Evolutionary conservation across 2,113 vertebrate species (phyloP).

Genomic region (Mastomys natalensis): DNA sequence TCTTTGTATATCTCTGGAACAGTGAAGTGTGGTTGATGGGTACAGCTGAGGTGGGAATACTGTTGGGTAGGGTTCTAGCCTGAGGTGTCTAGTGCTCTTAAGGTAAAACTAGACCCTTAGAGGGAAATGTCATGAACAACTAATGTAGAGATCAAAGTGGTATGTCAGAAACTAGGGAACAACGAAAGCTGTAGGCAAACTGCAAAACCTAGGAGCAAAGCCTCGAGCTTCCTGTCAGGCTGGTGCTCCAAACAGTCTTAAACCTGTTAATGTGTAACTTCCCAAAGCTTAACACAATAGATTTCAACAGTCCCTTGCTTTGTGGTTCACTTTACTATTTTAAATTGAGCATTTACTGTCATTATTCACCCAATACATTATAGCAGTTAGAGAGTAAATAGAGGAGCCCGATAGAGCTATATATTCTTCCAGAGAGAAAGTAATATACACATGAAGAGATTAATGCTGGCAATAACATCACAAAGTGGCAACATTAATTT

Average conservation of each 20-base stretch:
- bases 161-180: not conserved
- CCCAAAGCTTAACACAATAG: not conserved
- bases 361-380: not conserved
- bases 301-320: not conserved
- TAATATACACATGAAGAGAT: not conserved
- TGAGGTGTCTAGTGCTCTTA: not conserved
- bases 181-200: not conserved
- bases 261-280: not conserved
- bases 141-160: not conserved
- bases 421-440: not conserved
- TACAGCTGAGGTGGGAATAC: not conserved
- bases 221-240: not conserved
- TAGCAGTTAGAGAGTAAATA: not conserved
- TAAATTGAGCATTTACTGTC: not conserved
- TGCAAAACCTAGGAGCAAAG: too few species aligned
- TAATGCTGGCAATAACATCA: not conserved
- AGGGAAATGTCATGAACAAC: not conserved
- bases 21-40: not conserved
- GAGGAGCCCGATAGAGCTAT: not conserved
- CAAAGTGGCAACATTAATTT: not conserved
- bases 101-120: too few species aligned
- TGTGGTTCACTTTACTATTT: not conserved
- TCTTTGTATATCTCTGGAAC: not conserved
- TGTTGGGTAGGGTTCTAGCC: not conserved
- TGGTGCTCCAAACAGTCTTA: fast-evolving